A percentile compares a stretch with the other conserved stretches of the same genome.
These are phyloP conservation scores for Neotoma lepida DNA, from an alignment of 2,113 vertebrate species.

Conservation along the genomic window DNA sequence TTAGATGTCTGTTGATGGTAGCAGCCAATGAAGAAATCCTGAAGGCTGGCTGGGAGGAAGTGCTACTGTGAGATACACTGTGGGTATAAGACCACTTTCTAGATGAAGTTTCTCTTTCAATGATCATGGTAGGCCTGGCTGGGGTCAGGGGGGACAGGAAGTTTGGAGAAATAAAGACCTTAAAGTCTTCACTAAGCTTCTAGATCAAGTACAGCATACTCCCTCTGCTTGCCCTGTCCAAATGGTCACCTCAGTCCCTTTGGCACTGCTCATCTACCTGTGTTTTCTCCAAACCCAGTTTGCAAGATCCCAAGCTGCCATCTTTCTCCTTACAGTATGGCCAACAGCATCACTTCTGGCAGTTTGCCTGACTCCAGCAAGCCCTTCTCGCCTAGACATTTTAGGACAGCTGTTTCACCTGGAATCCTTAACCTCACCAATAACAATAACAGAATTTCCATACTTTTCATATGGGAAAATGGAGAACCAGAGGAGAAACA, in stretches of 20 bases:
- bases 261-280: neutral
- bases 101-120: slow-evolving; percentile 29
- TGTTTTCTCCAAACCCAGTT: neutral
- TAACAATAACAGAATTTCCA: neutral
- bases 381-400: neutral
- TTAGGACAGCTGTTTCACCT: neutral
- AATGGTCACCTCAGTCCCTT: neutral
- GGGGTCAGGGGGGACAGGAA: neutral
- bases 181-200: neutral
- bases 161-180: neutral
- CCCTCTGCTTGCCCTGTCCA: neutral
- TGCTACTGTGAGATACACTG: neutral
- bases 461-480: slow-evolving; percentile 16
- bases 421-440: neutral
- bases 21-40: neutral
- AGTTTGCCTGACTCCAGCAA: neutral
- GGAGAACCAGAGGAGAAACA: neutral
- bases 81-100: neutral
- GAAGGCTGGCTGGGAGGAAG: neutral
- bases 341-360: neutral
- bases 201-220: neutral
- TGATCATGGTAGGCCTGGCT: neutral
- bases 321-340: neutral
- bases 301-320: neutral
- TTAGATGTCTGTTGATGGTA: neutral